Conservation (phyloP, 2,888 invertebrate species). For the Lysandra bellargus region DNA sequence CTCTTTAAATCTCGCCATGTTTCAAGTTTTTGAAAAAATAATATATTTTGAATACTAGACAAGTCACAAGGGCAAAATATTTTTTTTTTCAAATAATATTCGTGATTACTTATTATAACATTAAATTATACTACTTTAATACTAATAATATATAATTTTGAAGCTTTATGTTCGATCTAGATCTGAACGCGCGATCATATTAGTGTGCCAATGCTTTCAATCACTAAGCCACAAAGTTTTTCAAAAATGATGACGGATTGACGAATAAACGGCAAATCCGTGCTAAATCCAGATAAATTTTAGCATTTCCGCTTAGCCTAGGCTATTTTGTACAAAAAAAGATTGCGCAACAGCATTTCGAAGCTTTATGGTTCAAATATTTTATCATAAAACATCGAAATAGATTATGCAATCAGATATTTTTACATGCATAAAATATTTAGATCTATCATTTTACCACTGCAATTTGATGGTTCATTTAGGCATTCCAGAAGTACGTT, state of each 20-base stretch:
- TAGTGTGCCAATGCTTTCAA: no score
- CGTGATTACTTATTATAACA: no score
- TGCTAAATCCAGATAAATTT: slow-evolving; percentile 3
- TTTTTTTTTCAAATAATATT: no score
- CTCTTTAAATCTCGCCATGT: no score
- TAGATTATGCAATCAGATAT: background rate
- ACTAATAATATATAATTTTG: no score
- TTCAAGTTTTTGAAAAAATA: no score
- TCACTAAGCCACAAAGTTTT: no score
- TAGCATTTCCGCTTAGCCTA: slow-evolving; percentile 1
- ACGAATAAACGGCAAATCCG: background rate
- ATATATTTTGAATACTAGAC: no score
- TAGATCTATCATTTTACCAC: background rate
- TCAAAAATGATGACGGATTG: background rate
- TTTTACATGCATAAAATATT: background rate
- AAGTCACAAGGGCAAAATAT: no score
- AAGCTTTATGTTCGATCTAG: no score
- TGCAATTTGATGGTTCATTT: background rate
- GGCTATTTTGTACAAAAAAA: background rate
- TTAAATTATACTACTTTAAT: no score
- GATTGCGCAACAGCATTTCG: background rate
- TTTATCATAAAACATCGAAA: background rate
- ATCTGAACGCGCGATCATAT: no score
- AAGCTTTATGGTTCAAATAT: slow-evolving; percentile 4
- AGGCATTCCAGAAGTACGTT: background rate